phyloP scores from a whole-genome alignment of 2,113 vertebrate species.

The Rhea americana region DNA sequence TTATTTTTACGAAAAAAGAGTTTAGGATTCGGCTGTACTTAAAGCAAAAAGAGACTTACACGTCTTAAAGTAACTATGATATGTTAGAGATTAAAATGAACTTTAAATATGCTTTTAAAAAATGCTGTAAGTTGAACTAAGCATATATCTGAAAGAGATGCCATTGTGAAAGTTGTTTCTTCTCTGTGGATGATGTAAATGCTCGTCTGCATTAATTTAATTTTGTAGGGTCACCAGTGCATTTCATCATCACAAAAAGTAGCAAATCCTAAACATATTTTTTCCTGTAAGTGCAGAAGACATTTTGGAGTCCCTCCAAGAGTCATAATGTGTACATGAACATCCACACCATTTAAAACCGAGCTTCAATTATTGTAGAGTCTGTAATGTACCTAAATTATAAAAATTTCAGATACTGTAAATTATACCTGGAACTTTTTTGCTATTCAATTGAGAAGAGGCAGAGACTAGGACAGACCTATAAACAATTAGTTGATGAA shows the following conservation, averaged over 20 bases:
- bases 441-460: neutral
- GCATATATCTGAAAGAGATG: neutral
- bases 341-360: neutral
- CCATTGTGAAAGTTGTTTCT: neutral
- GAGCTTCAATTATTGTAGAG: neutral
- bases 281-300: neutral
- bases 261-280: neutral
- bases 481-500: too few species aligned
- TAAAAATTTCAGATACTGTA: neutral
- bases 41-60: neutral
- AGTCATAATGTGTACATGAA: too few species aligned
- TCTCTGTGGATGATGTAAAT: neutral
- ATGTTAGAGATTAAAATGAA: conserved; percentile 28
- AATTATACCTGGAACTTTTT: neutral
- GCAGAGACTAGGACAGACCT: neutral
- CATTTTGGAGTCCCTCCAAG: neutral
- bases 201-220: neutral
- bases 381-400: neutral
- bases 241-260: neutral
- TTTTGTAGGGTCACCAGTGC: neutral
- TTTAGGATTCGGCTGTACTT: conserved; percentile 48
- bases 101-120: conserved; percentile 15
- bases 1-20: conserved; percentile 56
- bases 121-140: neutral
- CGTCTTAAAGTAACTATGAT: neutral